A percentile compares a stretch with the other conserved stretches of the same genome.
Evolutionary conservation across 2,888 invertebrate genomes (phyloP).

Genomic region (Colostygia pectinataria): DNA sequence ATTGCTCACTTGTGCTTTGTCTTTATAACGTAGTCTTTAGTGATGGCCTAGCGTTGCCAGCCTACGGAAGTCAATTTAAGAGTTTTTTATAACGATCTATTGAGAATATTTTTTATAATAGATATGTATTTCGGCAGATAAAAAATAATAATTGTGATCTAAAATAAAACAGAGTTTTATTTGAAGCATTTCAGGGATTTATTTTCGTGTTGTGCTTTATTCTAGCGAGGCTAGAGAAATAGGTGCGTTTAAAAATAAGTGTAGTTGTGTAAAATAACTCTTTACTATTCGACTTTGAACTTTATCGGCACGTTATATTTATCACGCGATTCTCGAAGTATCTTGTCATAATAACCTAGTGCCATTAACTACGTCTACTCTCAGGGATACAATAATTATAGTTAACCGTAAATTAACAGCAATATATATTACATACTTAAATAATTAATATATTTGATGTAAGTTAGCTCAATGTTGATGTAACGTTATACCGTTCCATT

Average conservation of each 20-base stretch:
- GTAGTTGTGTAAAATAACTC: conserved; percentile 56
- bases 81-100: conserved; percentile 63
- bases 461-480: conserved; percentile 81
- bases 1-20: conserved; percentile 78
- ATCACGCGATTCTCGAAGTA: conserved; percentile 53
- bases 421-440: conserved; percentile 72
- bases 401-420: conserved; percentile 78
- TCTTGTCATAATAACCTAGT: conserved; percentile 79
- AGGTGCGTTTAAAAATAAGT: conserved; percentile 62
- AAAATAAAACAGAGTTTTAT: conserved; percentile 82
- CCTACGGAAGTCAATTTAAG: conserved; percentile 72
- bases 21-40: conserved; percentile 60
- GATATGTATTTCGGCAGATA: conserved; percentile 62
- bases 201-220: conserved; percentile 72
- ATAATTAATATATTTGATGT: conserved; percentile 74
- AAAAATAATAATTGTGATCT: conserved; percentile 77
- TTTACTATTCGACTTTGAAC: conserved; percentile 46
- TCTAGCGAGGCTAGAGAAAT: conserved; percentile 76
- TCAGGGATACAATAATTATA: conserved; percentile 70
- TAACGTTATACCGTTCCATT: conserved; percentile 80
- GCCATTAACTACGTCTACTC: conserved; percentile 75
- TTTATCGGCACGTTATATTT: conserved; percentile 62
- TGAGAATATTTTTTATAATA: conserved; percentile 67
- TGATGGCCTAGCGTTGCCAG: conserved; percentile 47
- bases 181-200: conserved; percentile 77